Base-by-base conservation (phyloP, 1,140 invertebrate species). In the Lasioglossum baleicum region DNA sequence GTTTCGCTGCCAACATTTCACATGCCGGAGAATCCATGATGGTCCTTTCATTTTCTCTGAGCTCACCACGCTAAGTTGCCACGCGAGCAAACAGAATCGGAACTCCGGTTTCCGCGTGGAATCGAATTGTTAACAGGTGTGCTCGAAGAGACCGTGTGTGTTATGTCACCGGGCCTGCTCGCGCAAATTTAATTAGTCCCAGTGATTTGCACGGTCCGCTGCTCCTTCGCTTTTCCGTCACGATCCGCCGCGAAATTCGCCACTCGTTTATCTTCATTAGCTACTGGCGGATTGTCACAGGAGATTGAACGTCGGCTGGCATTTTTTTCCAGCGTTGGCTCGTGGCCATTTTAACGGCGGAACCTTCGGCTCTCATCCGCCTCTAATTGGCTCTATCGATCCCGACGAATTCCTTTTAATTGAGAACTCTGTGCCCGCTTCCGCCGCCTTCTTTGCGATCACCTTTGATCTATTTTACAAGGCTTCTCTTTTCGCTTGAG, bases 221-320 rank as follows among this genome's bases (percentile, higher is more conserved):
- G 63, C 58, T 76, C 70, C 44, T 74, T 76, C 20, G 51, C 42
- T 74, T 48, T 51, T 26, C 69, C 20, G 51, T 22, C 1, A 35
- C 76, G 56, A 67, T 75, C 79, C 56, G 20, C 7, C 56, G 56
- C 17, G 56, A 20, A 70, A 80, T 79, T 60, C 53, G 42, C 42
- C n/a, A 35, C n/a, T 81, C 79, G 79, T 85, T 85, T 82, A 81
- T 84, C 84, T 78, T 82, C 66, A 64, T 84, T 84, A 85, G 63
- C 15, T 20, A 51, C 2, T 60, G 17, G 53, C 51, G n/a, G 56
- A 61, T 35, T 10, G 40, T 44, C 80, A 82, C 48, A 67, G 40
- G 35, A 60, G 42, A 22, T 26, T 83, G 58, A 40, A 51, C 60
- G 58, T 53, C 70, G 48, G 71, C 22, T 31, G 51, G 58, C 80